phyloP scores from a whole-genome alignment of 2,888 invertebrate genomes.

The Acronicta alni region DNA sequence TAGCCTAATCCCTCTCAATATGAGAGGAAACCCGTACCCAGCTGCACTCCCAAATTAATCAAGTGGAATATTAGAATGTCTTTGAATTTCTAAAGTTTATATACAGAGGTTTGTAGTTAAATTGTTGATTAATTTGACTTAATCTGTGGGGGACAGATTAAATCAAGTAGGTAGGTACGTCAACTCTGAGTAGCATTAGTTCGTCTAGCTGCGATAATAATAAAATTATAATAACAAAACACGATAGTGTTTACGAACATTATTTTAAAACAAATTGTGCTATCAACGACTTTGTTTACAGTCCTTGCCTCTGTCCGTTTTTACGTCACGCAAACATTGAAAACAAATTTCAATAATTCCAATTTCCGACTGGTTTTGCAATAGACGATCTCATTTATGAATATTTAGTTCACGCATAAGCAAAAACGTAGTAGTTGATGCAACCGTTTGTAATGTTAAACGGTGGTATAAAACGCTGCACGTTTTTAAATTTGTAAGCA shows the following conservation, averaged over 20 bases:
- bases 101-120: too few species aligned
- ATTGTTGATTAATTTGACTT: too few species aligned
- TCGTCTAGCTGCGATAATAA: not conserved
- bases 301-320: conserved; percentile 21
- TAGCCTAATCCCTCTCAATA: too few species aligned
- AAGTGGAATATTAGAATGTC: too few species aligned
- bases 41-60: too few species aligned
- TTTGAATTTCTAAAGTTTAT: too few species aligned
- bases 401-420: not conserved
- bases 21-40: too few species aligned
- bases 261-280: conserved; percentile 11
- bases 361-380: not conserved
- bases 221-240: conserved; percentile 1
- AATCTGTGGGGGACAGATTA: too few species aligned
- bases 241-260: not conserved
- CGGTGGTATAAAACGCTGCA: not conserved
- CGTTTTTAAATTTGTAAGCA: conserved; percentile 9
- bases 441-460: conserved; percentile 5
- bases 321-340: conserved; percentile 17
- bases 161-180: not conserved
- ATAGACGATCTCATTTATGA: not conserved
- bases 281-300: conserved; percentile 17
- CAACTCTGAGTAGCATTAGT: not conserved
- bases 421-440: not conserved
- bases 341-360: conserved; percentile 1